phyloP scores from a whole-genome alignment of 2,888 invertebrate species.

The Heliothis peltigera region DNA sequence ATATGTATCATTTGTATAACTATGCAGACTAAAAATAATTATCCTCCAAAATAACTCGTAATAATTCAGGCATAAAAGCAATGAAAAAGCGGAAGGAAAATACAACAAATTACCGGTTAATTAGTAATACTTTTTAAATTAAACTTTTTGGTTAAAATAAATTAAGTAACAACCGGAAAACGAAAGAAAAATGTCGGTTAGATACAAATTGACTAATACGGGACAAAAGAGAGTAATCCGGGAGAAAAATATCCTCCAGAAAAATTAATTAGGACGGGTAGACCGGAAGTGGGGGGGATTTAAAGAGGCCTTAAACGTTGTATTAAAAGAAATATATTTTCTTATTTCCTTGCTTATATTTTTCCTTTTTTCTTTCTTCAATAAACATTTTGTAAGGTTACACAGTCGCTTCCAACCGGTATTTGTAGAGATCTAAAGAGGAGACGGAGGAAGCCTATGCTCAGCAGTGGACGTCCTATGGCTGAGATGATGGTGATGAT shows the following conservation, averaged over 20 bases:
- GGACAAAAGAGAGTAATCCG: constrained; percentile 24
- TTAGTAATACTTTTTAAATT: constrained; percentile 7
- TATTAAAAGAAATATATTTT: constrained; percentile 28
- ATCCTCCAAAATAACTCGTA: too few species aligned
- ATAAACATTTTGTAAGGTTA: background rate
- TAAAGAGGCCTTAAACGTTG: constrained; percentile 18
- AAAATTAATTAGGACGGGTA: constrained; percentile 56
- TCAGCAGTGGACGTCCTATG: too few species aligned
- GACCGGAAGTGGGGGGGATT: constrained; percentile 48
- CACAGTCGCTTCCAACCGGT: too few species aligned
- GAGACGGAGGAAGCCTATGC: too few species aligned
- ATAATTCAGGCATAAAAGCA: background rate
- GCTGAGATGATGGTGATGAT: too few species aligned
- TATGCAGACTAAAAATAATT: too few species aligned
- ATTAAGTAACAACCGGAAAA: constrained; percentile 1
- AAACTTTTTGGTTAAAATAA: constrained; percentile 9
- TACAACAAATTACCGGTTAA: constrained; percentile 26
- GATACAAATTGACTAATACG: constrained; percentile 35
- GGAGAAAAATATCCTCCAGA: constrained; percentile 32
- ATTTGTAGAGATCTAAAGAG: too few species aligned
- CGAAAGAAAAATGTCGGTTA: constrained; percentile 23
- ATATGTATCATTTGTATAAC: too few species aligned
- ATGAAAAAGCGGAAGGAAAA: constrained; percentile 9
- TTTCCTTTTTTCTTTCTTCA: background rate
- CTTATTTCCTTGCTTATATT: background rate